Evolutionary conservation across 2,797 vertebrate species (phyloP), one percentile per base, ranked within the genome.

Genomic region (Sebastolobus altivelis): DNA sequence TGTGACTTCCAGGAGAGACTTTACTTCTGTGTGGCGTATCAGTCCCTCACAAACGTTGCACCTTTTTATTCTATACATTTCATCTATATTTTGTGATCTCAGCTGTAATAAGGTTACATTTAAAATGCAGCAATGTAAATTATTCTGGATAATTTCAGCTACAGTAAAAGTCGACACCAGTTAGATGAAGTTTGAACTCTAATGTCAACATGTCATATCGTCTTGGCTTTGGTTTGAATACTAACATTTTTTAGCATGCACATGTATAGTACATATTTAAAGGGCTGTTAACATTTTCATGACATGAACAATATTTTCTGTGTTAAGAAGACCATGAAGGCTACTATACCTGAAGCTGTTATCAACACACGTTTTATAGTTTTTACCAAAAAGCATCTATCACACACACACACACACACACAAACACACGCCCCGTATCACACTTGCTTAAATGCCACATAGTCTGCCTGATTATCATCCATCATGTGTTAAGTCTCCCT

Each of bases 401-500:
- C 16, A 60, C 8, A 58, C 55, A 58, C 7, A 56, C 16, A 18
- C 14, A 13, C 54, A 1, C 43, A 11, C n/a, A 25, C n/a, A 25
- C n/a, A 14, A 11, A 63, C 43, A 29, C 54, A 40, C 1, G 2
- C 6, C 56, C 38, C 62, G 72, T 56, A 56, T 81, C 78, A 83
- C 5, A 25, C 40, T 72, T 80, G 75, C 54, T 78, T 82, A 75
- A 87, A 81, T 81, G 79, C 43, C 74, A 84, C 79, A 88, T 75
- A 63, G 66, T 75, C 72, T 65, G 58, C 66, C 60, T 78, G 75
- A 88, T 89, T 76, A 87, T 82, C 83, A 89, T 92, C 81, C 75
- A 90, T 92, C 85, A 85, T 81, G 60, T 73, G 38, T 85, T 87
- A 82, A 88, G 71, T 82, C 67, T 83, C 70, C 82, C 69, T 72